Evolutionary conservation across 2,797 vertebrate species (phyloP).

Genomic region (Syngnathus rostellatus): DNA sequence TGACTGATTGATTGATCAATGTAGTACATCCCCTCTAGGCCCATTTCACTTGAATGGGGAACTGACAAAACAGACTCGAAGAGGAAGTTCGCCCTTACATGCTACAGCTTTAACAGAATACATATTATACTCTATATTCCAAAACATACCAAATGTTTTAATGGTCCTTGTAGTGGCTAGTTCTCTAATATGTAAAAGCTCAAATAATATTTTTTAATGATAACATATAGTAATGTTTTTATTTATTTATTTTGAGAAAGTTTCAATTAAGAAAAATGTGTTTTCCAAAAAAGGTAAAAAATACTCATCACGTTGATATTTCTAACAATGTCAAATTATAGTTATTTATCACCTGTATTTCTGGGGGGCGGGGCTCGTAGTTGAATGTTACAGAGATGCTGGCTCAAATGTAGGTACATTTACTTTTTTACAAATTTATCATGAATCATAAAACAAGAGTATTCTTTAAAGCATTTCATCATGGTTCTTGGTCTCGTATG

Average conservation of each 20-base stretch:
- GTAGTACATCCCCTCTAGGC: not conserved
- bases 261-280: too few relatives aligned
- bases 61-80: not conserved
- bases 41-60: conserved; percentile 1
- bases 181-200: too few relatives aligned
- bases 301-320: not conserved
- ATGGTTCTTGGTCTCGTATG: not conserved
- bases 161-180: too few relatives aligned
- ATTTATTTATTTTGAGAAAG: too few relatives aligned
- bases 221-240: too few relatives aligned
- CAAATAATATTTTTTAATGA: too few relatives aligned
- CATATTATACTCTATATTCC: too few relatives aligned
- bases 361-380: not conserved
- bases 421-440: not conserved
- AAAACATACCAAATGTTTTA: too few relatives aligned
- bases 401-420: not conserved
- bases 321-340: not conserved
- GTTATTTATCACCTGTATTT: not conserved
- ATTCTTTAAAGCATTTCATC: not conserved
- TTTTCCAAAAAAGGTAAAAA: too few relatives aligned
- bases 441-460: not conserved
- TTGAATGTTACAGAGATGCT: too few relatives aligned
- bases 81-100: not conserved
- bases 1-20: not conserved
- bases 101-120: not conserved